phyloP scores from a whole-genome alignment of 64 coral and sea anemone genomes.

The Actinia equina region DNA sequence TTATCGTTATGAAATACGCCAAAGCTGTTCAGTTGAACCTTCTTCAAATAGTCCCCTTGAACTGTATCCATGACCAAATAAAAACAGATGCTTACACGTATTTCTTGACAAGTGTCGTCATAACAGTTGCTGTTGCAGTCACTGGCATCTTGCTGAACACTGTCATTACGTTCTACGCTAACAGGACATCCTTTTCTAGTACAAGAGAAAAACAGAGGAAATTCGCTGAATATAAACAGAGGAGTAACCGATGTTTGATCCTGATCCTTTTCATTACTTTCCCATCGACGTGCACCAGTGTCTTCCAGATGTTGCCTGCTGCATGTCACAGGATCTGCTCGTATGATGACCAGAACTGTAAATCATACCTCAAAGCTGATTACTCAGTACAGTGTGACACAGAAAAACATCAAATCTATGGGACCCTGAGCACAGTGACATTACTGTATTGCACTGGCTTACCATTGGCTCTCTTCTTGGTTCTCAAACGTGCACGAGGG shows the following conservation, averaged over 20 bases:
- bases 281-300: neutral
- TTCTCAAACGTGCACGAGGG: too few relatives aligned
- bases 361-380: too few relatives aligned
- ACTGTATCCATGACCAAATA: neutral
- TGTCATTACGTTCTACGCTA: too few relatives aligned
- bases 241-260: neutral
- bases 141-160: too few relatives aligned
- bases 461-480: neutral
- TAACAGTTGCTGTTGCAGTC: neutral
- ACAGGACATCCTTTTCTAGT: neutral
- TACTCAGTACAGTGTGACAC: neutral
- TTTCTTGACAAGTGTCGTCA: neutral
- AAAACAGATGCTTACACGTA: neutral
- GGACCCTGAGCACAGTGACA: neutral
- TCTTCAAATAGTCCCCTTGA: neutral
- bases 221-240: too few relatives aligned
- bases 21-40: conserved; percentile 2
- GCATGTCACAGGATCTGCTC: neutral
- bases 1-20: neutral
- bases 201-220: neutral
- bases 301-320: neutral
- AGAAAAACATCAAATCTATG: neutral
- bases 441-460: neutral
- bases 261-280: neutral
- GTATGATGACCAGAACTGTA: too few relatives aligned